Conservation (phyloP, 2,113 vertebrate genomes). For the Halichoeres trimaculatus region DNA sequence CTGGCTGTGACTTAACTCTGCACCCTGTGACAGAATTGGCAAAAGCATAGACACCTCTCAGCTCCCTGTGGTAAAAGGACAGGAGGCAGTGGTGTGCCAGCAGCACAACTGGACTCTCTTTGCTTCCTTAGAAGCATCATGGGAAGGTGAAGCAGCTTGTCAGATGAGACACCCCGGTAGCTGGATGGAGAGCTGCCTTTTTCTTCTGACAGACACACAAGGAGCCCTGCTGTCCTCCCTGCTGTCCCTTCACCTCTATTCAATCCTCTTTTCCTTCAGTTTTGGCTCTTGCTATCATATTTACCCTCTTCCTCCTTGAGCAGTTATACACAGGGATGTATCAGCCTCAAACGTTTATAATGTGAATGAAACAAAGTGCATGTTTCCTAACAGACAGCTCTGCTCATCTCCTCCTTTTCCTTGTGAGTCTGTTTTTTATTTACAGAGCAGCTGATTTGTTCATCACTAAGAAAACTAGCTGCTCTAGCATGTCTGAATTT, state of each 20-base stretch:
- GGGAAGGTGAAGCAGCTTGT: constrained; percentile 61
- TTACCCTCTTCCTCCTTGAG: constrained; percentile 4
- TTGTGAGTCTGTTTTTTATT: constrained; percentile 33
- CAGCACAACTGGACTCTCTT: constrained; percentile 49
- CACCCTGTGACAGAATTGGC: constrained; percentile 64
- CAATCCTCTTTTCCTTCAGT: neutral
- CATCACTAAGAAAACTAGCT: constrained; percentile 35
- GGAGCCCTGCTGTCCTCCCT: constrained; percentile 31
- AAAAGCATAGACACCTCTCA: constrained; percentile 32
- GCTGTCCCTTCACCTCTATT: constrained; percentile 16
- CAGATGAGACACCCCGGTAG: constrained; percentile 23
- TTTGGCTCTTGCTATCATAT: constrained; percentile 9
- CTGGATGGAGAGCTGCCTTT: constrained; percentile 45
- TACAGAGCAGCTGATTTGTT: constrained; percentile 39
- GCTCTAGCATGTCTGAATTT: neutral
- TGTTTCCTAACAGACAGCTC: constrained; percentile 13
- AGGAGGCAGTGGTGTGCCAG: constrained; percentile 51
- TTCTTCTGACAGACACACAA: constrained; percentile 30
- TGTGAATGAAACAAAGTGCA: constrained; percentile 17
- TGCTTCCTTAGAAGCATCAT: constrained; percentile 38
- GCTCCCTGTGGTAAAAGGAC: constrained; percentile 41
- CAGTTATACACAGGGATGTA: constrained; percentile 16
- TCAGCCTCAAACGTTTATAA: constrained; percentile 30
- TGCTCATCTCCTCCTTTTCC: constrained; percentile 17
- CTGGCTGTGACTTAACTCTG: constrained; percentile 66